Evolutionary conservation across 2,888 invertebrate species (phyloP), one percentile per base, ranked within the genome.

Genomic region (Amitus sp.): DNA sequence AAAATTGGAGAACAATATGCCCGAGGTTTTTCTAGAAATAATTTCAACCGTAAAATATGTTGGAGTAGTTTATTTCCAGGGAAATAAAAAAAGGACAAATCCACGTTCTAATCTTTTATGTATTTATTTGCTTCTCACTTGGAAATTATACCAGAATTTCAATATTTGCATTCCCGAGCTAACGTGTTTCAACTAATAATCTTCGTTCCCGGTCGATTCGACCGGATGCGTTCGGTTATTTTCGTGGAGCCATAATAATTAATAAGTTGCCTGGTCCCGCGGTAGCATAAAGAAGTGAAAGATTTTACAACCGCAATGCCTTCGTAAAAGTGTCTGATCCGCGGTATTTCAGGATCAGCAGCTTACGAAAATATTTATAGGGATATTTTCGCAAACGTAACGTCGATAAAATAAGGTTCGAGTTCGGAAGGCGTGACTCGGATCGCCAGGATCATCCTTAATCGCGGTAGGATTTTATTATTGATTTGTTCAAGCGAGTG

Each of bases 351-450:
- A 61, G 57, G 62, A 62, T 62, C 57, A 39, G 33, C 33, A 47
- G 62, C 57, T 57, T 62, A 62, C 57, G 54, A 49, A 62, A 62
- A 62, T 62, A 52, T 58, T 45, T 51, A 48, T 47, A 34, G 18
- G 45, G 33, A 46, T 52, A 46, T 54, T 50, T 51, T 43, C 27
- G 23, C 43, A 19, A 47, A 50, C 62, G 57, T 53, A 57, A 62
- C 50, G 47, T 40, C 43, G 43, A 53, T 56, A 62, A 52, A 53
- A 62, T 50, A 58, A 49, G 43, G 33, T 10, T 46, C 50, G 28
- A 47, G 46, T 57, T 52, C 39, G 23, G 17, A 34, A 52, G 40
- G 40, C 42, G 55, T 62, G 62, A 62, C 46, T 62, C 52, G 50
- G 34, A 39, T 30, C 37, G 18, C 34, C 30, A 27, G 33, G 46